These are phyloP conservation scores for Xerus rutilus DNA, from an alignment of 2,797 vertebrate species.

Conservation along the genomic window DNA sequence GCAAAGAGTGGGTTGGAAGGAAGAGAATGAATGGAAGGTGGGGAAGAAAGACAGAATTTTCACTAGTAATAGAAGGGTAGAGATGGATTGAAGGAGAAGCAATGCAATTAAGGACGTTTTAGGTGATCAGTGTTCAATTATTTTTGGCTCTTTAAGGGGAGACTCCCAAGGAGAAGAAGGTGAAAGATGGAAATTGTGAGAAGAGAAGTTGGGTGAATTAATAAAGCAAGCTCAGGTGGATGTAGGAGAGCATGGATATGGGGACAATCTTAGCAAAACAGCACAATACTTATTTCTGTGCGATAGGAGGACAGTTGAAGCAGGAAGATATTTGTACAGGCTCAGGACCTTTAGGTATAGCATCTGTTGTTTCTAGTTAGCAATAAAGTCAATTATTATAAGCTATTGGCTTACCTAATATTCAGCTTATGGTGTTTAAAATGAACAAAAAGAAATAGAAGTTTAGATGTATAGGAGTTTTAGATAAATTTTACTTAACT, in stretches of 20 bases:
- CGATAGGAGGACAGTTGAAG: too few relatives aligned
- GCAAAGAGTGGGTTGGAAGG: neutral
- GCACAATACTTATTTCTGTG: neutral
- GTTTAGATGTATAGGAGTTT: neutral
- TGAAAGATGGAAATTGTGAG: neutral
- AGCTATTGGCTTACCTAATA: neutral
- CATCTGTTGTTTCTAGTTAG: neutral
- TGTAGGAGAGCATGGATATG: neutral
- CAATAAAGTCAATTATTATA: fast-evolving
- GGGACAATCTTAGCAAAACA: neutral
- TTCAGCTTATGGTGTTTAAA: neutral
- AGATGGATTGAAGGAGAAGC: neutral
- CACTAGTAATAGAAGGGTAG: neutral
- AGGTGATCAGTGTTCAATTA: neutral
- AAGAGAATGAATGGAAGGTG: neutral
- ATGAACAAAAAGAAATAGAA: slow-evolving; percentile 1
- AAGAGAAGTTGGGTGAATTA: neutral
- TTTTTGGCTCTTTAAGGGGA: neutral
- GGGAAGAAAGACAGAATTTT: neutral
- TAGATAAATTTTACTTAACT: slow-evolving; percentile 18
- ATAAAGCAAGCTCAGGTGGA: neutral
- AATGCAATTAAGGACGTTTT: neutral
- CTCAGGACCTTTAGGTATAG: neutral
- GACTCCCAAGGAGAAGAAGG: neutral
- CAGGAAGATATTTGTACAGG: neutral